Base-by-base conservation (phyloP, 2,797 vertebrate species). In the Micromesistius poutassou region DNA sequence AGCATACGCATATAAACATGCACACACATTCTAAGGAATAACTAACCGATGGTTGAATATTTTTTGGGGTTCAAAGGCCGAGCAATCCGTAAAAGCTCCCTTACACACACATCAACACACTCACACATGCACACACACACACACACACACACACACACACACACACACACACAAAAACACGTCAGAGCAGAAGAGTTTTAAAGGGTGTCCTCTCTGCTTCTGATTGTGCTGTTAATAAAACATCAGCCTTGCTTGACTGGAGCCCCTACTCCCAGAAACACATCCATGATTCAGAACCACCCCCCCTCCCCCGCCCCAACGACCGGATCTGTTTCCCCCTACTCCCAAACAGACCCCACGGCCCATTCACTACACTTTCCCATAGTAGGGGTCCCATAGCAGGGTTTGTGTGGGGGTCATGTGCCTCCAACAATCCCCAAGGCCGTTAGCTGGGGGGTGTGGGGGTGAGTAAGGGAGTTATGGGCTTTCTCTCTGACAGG, bases 311-410 rank as follows among this genome's bases (percentile, higher is more conserved):
- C 85, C 62, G 3, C 46, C 19, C 25, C 55, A 25, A 9, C 50
- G 76, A 78, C 84, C 74, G 74, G 76, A 87, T 90, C 82, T 89
- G 86, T 80, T 75, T 72, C 74, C 42, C 78, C 82, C 80, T 80
- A 85, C 87, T 83, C 86, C 85, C 85, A 82, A 80, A 89, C 62
- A 71, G 80, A 82, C 82, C 83, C 83, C 82, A 80, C 62, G n/a
- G 80, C 85, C 86, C 85, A 92, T 92, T 93, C 90, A 92, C 76
- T 83, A 86, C 80, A 84, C 87, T 92, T 92, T 89, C 90, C 90
- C 91, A 93, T 90, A 84, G 7, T 87, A 86, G 88, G 87, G 89
- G 90, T 89, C 90, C 90, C 91, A 93, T 90, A 84, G 7, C 88
- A 86, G 88, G 76, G 78, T 86, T 91, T 89, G 88, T 89, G 86